Conservation (phyloP, 2,888 invertebrate species). For the Galerucella calmariensis region DNA sequence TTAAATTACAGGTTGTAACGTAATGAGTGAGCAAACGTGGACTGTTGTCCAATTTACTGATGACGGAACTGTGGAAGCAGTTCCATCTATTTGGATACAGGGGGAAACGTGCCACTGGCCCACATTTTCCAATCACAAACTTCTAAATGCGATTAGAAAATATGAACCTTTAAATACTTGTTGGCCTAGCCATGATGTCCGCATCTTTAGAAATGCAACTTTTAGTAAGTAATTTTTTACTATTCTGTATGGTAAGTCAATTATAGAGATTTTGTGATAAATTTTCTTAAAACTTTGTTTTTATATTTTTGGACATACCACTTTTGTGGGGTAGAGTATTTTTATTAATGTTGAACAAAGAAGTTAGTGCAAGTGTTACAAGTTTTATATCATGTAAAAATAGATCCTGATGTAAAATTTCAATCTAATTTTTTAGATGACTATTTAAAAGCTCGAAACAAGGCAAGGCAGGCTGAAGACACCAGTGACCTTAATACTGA, state of each 20-base stretch:
- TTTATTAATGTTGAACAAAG: no score
- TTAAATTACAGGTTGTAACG: conserved; percentile 2
- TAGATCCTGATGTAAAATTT: no score
- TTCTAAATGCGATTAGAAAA: conserved; percentile 25
- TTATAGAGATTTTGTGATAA: conserved; percentile 4
- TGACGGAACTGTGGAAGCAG: conserved; percentile 23
- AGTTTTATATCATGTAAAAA: no score
- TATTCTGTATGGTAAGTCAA: neutral
- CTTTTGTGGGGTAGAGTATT: neutral
- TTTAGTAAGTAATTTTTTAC: conserved; percentile 21
- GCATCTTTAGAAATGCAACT: conserved; percentile 24
- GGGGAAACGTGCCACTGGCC: conserved; percentile 22
- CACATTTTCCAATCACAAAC: conserved; percentile 21
- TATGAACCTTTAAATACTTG: conserved; percentile 18
- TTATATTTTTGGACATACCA: conserved; percentile 2
- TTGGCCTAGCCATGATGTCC: conserved; percentile 23
- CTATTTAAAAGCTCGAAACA: no score
- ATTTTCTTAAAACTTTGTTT: neutral
- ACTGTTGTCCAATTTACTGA: conserved; percentile 25
- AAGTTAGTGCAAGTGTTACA: no score
- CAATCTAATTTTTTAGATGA: no score
- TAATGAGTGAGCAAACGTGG: conserved; percentile 24
- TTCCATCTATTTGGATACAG: conserved; percentile 24
- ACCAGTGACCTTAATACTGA: neutral
- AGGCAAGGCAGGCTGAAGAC: neutral